Evolutionary conservation across 2,113 vertebrate genomes (phyloP).

Genomic region (Hippocampus abdominalis): DNA sequence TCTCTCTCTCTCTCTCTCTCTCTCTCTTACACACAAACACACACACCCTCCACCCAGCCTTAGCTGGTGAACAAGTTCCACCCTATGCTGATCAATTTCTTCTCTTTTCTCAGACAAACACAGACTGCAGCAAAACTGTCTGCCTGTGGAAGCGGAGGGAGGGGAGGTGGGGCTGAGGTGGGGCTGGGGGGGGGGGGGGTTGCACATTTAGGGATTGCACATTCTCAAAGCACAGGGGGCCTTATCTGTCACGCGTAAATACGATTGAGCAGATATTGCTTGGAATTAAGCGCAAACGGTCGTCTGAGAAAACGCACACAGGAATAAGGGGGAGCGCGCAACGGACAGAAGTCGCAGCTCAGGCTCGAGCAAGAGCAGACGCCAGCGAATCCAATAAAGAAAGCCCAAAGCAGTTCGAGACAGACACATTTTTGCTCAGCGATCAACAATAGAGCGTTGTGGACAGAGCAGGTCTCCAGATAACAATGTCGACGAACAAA

Average conservation of each 20-base stretch:
- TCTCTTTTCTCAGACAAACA: constrained; percentile 46
- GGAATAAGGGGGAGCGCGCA: neutral
- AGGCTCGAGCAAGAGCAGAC: neutral
- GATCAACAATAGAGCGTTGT: too few species aligned
- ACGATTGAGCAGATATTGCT: constrained; percentile 8
- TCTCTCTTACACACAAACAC: constrained; percentile 38
- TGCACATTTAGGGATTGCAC: constrained; percentile 18
- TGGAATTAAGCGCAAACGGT: constrained; percentile 12
- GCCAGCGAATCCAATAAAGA: constrained; percentile 3
- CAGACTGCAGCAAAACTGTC: constrained; percentile 42
- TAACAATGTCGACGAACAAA: too few species aligned
- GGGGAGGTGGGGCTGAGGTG: too few species aligned
- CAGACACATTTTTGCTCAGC: neutral
- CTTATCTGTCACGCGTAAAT: constrained; percentile 13
- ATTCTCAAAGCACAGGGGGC: constrained; percentile 15
- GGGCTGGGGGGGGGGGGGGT: neutral
- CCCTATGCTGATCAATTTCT: constrained; percentile 69
- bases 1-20: constrained; percentile 44
- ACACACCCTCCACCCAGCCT: constrained; percentile 62
- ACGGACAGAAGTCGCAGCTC: neutral
- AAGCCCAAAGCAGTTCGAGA: neutral
- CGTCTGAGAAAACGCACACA: constrained; percentile 18
- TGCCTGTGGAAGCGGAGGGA: constrained; percentile 13
- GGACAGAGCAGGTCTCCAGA: too few species aligned
- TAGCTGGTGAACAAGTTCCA: constrained; percentile 64